Percentiles rank a stretch among this genome's conserved stretches.
Conservation (phyloP, 2,797 vertebrate genomes). For the Danio jaintianensis region DNA sequence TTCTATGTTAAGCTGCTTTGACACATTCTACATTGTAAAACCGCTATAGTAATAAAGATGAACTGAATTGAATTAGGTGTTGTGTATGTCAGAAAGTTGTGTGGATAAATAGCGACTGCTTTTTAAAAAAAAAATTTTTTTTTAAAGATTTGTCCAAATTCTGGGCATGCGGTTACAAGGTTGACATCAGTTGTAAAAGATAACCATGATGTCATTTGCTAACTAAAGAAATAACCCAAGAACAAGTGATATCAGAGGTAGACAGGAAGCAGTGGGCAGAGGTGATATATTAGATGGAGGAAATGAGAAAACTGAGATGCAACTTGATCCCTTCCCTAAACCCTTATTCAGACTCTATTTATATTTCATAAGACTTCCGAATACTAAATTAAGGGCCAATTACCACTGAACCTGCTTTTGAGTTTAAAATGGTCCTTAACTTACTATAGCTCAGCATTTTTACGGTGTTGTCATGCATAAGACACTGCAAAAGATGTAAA, state of each 20-base stretch:
- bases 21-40: too few relatives aligned
- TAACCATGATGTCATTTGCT: not conserved
- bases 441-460: too few relatives aligned
- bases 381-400: not conserved
- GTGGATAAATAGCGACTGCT: too few relatives aligned
- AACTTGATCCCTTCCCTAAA: not conserved
- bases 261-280: not conserved
- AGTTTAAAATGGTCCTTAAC: not conserved
- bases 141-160: too few relatives aligned
- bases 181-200: not conserved
- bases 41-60: too few relatives aligned
- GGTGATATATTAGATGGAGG: not conserved
- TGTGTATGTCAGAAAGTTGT: too few relatives aligned
- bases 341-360: not conserved
- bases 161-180: not conserved
- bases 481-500: too few relatives aligned
- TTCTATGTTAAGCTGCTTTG: too few relatives aligned
- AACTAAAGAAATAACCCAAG: not conserved
- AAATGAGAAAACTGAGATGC: not conserved
- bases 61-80: too few relatives aligned
- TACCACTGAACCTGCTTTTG: not conserved
- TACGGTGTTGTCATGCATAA: too few relatives aligned
- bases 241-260: not conserved
- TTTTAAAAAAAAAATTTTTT: too few relatives aligned
- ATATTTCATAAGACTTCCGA: not conserved